Percentiles rank a stretch among this genome's conserved stretches.
Conservation (phyloP, 2,797 vertebrate species). For the Hydrophis major region DNA sequence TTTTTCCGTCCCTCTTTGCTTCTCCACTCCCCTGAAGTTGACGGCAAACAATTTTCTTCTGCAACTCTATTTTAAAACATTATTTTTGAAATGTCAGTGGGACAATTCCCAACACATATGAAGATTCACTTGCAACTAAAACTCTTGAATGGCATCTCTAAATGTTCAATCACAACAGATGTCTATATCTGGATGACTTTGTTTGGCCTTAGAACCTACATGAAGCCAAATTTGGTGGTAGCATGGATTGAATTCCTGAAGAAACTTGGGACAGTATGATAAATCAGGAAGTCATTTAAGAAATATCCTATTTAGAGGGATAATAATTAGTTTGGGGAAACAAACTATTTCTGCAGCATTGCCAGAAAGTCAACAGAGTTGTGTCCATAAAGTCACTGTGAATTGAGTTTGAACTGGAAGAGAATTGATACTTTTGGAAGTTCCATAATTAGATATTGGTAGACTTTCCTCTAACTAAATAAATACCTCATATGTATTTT, state of each 20-base stretch:
- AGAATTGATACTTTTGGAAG: neutral
- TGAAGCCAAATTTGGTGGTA: neutral
- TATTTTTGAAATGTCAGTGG: neutral
- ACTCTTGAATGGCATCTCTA: neutral
- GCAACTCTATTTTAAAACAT: neutral
- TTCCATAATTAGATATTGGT: neutral
- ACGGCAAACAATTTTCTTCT: neutral
- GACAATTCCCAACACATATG: neutral
- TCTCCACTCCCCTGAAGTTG: neutral
- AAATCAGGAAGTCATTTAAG: slow-evolving; percentile 23
- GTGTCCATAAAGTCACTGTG: neutral
- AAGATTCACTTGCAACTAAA: neutral
- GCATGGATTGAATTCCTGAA: neutral
- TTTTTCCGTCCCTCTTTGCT: neutral
- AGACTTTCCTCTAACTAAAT: neutral
- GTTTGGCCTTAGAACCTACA: neutral
- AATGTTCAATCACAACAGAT: neutral
- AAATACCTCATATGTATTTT: neutral
- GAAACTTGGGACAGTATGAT: neutral
- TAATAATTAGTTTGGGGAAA: slow-evolving; percentile 65
- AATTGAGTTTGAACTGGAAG: neutral
- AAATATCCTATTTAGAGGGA: slow-evolving; percentile 62
- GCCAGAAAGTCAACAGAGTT: neutral
- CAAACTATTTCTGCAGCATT: neutral
- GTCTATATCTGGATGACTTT: neutral